Base-by-base conservation (phyloP, 2,797 vertebrate species). In the Galago senegalensis region DNA sequence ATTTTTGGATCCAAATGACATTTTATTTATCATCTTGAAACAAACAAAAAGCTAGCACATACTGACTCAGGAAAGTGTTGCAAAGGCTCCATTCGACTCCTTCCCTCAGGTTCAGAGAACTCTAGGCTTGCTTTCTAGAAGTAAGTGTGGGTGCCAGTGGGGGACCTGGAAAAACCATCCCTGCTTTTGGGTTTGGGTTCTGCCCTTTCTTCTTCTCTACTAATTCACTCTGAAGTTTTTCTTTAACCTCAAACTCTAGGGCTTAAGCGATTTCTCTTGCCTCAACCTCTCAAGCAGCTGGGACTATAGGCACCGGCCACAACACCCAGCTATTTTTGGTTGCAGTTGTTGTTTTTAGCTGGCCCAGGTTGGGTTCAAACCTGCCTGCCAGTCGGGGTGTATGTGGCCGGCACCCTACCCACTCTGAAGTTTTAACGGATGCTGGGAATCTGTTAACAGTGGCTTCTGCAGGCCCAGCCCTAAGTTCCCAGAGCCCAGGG, bases 11-110 rank as follows among this genome's bases (percentile, higher is more conserved):
- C 73, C 88, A 94, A 95, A 77, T 75, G 37, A 93, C 65, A 90
- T 94, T 96, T 95, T 95, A n/a, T 88, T 97, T 65, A 97, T 96
- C 94, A 91, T 79, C 40, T 86, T 91, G 21, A 65, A 16, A 3
- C 70, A 29, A 73, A 88, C 69, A 77, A 87, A 88, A 76, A 25
- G 56, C 63, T 88, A 93, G 69, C 75, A 87, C 34, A 40, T 87
- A 91, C 83, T 95, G 97, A 96, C 53, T n/a, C 87, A 80, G 81
- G 88, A 94, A 69, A 83, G 18, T 40, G 29, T 31, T 92, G 18
- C 2, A 75, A 94, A 95, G 82, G 27, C 60, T n/a, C 3, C 65
- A 34, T 72, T 95, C 93, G 46, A 89, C 49, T 95, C 46, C n/a
- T 79, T 63, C 60, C 73, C 40, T 91, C 67, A 80, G 93, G 83